Evolutionary conservation across 2,113 vertebrate species (phyloP).

Genomic region (Myotis yumanensis): DNA sequence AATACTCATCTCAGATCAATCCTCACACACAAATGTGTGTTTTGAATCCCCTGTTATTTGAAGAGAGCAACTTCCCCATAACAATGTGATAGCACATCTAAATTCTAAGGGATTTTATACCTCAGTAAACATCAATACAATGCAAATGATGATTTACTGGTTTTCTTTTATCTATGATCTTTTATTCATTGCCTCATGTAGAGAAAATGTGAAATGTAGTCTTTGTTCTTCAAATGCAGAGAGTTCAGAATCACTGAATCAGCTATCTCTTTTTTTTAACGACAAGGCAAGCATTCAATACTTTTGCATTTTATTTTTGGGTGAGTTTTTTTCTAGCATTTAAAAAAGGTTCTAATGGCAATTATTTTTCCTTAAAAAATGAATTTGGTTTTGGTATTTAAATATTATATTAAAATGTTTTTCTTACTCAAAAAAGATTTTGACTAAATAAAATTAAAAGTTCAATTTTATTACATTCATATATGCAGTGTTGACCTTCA

Average conservation of each 20-base stretch:
- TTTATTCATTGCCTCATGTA: slow-evolving; percentile 78
- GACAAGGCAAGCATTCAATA: not conserved
- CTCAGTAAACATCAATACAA: slow-evolving; percentile 77
- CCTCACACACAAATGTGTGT: not conserved
- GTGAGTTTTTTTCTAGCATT: not conserved
- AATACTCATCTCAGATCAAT: slow-evolving; percentile 21
- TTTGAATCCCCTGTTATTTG: slow-evolving; percentile 63
- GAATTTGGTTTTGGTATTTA: not conserved
- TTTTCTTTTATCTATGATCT: slow-evolving; percentile 77
- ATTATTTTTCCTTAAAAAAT: not conserved
- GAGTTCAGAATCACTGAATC: slow-evolving; percentile 1
- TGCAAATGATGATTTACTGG: slow-evolving; percentile 77
- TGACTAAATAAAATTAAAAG: not conserved
- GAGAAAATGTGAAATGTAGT: slow-evolving; percentile 68
- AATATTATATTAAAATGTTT: not conserved
- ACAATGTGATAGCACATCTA: slow-evolving; percentile 54
- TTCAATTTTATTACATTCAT: not conserved
- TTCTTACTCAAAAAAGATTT: not conserved
- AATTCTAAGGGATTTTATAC: slow-evolving; percentile 75
- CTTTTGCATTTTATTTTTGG: slow-evolving; percentile 13
- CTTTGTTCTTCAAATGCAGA: slow-evolving; percentile 68
- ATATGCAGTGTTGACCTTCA: not conserved
- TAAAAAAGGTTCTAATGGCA: not conserved
- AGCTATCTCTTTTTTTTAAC: not conserved
- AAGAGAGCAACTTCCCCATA: slow-evolving; percentile 53